These are phyloP conservation scores for Poicephalus gulielmi DNA, from an alignment of 2,113 vertebrate genomes.

Conservation along the genomic window DNA sequence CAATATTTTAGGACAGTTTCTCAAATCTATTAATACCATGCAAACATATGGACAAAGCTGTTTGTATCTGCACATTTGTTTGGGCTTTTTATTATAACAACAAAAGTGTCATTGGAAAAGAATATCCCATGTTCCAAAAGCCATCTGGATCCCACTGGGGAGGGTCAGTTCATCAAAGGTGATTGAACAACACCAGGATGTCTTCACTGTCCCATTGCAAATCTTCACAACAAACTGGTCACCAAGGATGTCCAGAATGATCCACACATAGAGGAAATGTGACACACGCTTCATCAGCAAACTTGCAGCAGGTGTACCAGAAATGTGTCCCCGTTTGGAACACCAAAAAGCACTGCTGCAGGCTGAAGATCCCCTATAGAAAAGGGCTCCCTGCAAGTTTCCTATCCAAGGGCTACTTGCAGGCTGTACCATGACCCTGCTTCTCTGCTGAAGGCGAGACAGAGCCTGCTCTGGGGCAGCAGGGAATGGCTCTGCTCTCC, in stretches of 20 bases:
- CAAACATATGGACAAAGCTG: conserved; percentile 3
- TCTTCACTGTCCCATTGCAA: background rate
- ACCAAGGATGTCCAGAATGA: background rate
- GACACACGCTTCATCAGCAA: background rate
- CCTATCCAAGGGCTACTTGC: background rate
- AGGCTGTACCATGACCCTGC: background rate
- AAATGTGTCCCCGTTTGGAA: background rate
- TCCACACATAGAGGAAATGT: background rate
- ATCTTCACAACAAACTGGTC: background rate
- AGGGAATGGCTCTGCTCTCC: background rate
- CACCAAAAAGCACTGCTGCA: background rate
- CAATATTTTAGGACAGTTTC: background rate
- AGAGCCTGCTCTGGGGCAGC: background rate
- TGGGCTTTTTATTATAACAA: background rate
- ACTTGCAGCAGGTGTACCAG: background rate
- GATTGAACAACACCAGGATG: background rate
- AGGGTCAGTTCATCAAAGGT: background rate
- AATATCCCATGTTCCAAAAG: background rate
- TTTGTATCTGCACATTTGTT: background rate
- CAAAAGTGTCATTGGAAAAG: background rate
- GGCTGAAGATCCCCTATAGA: background rate
- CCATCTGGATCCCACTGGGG: background rate
- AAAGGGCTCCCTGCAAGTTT: background rate
- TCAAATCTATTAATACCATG: background rate
- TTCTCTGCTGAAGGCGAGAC: background rate